Evolutionary conservation across 2,888 invertebrate species (phyloP).

Genomic region (Cotesia congregata): DNA sequence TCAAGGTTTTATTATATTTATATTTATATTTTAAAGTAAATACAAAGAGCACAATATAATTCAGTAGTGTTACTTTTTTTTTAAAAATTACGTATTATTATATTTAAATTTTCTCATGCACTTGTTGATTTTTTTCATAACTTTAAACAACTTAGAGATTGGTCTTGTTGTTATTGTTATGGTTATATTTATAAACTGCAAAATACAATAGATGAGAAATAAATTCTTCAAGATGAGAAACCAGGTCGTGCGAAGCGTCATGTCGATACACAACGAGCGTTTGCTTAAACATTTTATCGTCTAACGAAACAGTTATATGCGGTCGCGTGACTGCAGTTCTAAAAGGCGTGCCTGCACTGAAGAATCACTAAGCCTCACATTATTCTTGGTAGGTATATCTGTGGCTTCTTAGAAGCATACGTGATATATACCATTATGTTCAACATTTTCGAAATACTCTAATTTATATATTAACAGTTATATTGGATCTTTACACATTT

Average conservation of each 20-base stretch:
- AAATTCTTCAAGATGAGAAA: conserved; percentile 29
- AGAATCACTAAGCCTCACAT: conserved; percentile 24
- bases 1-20: not conserved
- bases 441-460: not conserved
- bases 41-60: not conserved
- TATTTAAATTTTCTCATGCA: conserved; percentile 18
- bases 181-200: not conserved
- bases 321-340: conserved; percentile 41
- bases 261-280: conserved; percentile 32
- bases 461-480: conserved; percentile 1
- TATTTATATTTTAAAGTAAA: not conserved
- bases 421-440: not conserved
- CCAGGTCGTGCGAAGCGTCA: conserved; percentile 36
- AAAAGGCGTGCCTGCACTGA: conserved; percentile 32
- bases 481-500: not conserved
- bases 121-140: conserved; percentile 2
- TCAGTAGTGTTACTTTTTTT: not conserved
- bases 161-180: not conserved
- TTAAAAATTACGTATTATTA: not conserved
- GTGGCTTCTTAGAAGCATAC: conserved; percentile 1
- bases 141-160: not conserved
- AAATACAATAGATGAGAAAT: conserved; percentile 23
- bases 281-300: conserved; percentile 40
- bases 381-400: conserved; percentile 9
- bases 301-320: conserved; percentile 41